These are phyloP conservation scores for Zoanthus gigantus DNA, from an alignment of 92 coral and sea anemone genomes.

Conservation along the genomic window DNA sequence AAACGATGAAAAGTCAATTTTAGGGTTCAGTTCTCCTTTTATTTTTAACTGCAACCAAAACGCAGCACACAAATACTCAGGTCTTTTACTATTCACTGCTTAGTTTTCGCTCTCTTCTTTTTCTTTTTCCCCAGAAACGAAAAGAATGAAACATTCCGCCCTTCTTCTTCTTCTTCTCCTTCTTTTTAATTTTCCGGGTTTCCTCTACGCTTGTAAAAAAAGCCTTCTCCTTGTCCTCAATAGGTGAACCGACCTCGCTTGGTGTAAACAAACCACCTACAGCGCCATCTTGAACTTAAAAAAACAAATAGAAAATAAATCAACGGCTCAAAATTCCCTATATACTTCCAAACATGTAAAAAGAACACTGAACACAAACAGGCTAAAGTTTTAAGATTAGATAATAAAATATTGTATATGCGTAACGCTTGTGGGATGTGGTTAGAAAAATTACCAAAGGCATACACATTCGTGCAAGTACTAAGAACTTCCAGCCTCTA, in stretches of 20 bases:
- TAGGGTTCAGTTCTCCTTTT: too few relatives aligned
- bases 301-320: background rate
- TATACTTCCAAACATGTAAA: background rate
- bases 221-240: conserved; percentile 3
- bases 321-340: background rate
- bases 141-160: conserved; percentile 2
- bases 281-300: conserved; percentile 25
- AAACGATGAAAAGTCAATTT: too few relatives aligned
- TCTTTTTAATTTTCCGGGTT: background rate
- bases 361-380: too few relatives aligned
- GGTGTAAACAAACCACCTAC: background rate
- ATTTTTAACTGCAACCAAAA: too few relatives aligned
- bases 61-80: background rate
- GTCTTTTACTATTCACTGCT: background rate
- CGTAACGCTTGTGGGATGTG: too few relatives aligned
- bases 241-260: conserved; percentile 8
- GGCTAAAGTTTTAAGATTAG: too few relatives aligned
- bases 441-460: too few relatives aligned
- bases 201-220: background rate
- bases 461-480: too few relatives aligned
- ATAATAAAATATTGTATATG: background rate
- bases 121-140: conserved; percentile 25
- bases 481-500: too few relatives aligned
- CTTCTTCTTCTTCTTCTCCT: conserved; percentile 18
- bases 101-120: background rate